Conservation (phyloP, 2,888 invertebrate genomes). For the Zelleria hepariella region DNA sequence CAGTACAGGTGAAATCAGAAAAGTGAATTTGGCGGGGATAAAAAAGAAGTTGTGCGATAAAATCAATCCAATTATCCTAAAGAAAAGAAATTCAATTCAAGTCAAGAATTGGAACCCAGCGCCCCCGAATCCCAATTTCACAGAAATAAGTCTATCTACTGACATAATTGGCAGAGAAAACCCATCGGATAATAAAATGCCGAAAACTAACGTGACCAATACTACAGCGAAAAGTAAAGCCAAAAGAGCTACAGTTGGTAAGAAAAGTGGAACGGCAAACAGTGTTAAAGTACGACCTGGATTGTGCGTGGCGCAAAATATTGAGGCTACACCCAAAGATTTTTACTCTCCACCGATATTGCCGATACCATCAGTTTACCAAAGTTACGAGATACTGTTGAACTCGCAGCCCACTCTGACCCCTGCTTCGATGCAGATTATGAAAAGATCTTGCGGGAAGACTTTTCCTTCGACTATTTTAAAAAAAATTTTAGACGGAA, state of each 20-base stretch:
- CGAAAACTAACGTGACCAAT: too few species aligned
- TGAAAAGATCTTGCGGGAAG: neutral
- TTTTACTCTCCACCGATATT: slow-evolving; percentile 48
- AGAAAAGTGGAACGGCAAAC: too few species aligned
- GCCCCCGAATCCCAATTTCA: too few species aligned
- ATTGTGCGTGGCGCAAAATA: too few species aligned
- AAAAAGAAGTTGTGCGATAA: neutral
- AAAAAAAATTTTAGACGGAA: neutral
- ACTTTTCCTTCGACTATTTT: neutral
- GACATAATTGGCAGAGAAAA: too few species aligned
- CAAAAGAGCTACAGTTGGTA: too few species aligned
- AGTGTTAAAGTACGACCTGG: too few species aligned
- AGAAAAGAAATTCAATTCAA: neutral
- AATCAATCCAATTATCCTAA: neutral
- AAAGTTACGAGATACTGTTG: slow-evolving; percentile 1
- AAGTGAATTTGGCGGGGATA: neutral
- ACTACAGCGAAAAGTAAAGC: too few species aligned
- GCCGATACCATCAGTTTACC: slow-evolving; percentile 30
- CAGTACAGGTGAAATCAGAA: neutral
- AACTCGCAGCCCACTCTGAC: neutral
- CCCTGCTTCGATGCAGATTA: neutral
- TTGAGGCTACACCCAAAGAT: slow-evolving; percentile 9
- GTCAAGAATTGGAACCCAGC: too few species aligned
- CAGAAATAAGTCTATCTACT: too few species aligned
- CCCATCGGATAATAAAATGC: too few species aligned